Base-by-base conservation (phyloP, 2,113 vertebrate species). In the Engraulis encrasicolus region DNA sequence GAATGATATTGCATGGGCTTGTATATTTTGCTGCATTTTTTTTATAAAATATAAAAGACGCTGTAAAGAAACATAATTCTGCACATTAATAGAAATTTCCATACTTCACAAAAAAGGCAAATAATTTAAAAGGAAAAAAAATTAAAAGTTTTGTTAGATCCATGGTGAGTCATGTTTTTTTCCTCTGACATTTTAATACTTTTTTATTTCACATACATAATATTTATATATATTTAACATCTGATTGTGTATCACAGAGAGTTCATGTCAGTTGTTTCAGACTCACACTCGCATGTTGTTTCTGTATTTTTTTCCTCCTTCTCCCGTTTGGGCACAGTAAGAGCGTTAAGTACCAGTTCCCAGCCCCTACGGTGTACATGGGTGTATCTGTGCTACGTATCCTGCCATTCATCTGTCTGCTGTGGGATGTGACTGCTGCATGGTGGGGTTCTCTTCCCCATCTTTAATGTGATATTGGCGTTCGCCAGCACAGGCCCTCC, bases 161-260 rank as follows among this genome's bases (percentile, higher is more conserved):
- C 90, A 85, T 86, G 90, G 27, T 54, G 85, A 81, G 86, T 80
- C 83, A 89, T 82, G 84, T 90, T 84, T 87, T n/a, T 52, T 74
- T 81, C 45, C 77, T 81, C 58, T 81, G 81, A 87, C 77, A 86
- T 92, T 92, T 93, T 92, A 94, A 79, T 80, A 52, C 84, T 81
- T 81, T 82, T 85, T 81, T 93, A 92, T 93, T 92, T 93, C 82
- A 80, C 88, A 50, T 83, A 74, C 93, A 92, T 92, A 92, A n/a
- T 92, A 93, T 92, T 92, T 93, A 93, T 93, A 91, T 91, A 92
- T 87, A 88, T 91, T 84, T 85, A 82, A 48, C 81, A 93, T 88
- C 88, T 96, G 95, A 96, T 95, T 96, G 95, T 95, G 94, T 95
- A 92, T 96, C 95, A 95, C 94, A 94, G 92, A 88, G 93, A 89